A percentile compares a stretch with the other conserved stretches of the same genome.
These are phyloP conservation scores for Eptesicus fuscus DNA, from an alignment of 2,113 vertebrate species.

Conservation along the genomic window DNA sequence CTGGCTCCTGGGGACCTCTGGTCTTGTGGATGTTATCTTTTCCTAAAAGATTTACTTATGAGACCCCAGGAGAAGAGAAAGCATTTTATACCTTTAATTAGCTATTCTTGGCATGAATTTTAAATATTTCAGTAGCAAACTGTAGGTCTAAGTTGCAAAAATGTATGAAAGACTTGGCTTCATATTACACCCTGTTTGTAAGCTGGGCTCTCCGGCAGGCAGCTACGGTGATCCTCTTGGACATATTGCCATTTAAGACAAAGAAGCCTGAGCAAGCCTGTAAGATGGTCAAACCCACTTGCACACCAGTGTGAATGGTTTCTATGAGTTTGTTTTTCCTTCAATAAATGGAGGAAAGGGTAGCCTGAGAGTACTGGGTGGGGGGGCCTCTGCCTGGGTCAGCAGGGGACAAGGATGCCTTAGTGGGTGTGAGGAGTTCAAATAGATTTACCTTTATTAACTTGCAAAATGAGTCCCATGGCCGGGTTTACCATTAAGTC, in stretches of 20 bases:
- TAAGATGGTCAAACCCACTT: conserved; percentile 23
- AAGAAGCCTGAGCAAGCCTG: neutral
- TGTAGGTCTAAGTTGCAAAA: conserved; percentile 4
- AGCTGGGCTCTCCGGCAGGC: neutral
- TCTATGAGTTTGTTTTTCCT: conserved; percentile 3
- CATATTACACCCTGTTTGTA: neutral
- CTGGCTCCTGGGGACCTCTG: neutral
- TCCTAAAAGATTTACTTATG: neutral
- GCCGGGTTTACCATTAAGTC: neutral
- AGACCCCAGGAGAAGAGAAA: conserved; percentile 29
- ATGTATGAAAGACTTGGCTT: neutral
- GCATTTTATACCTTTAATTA: conserved; percentile 39
- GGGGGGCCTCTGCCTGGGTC: neutral
- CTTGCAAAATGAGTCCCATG: neutral
- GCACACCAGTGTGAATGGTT: neutral
- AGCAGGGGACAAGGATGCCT: neutral
- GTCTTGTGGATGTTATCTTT: neutral
- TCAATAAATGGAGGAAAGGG: neutral
- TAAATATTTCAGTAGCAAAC: conserved; percentile 5
- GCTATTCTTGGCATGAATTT: conserved; percentile 26
- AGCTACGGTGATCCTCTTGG: neutral
- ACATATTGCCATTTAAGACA: neutral
- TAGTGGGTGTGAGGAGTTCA: neutral
- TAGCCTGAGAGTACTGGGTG: neutral
- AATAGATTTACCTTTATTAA: neutral